Conservation (phyloP, 1,140 invertebrate genomes). For the Drosophila triauraria region DNA sequence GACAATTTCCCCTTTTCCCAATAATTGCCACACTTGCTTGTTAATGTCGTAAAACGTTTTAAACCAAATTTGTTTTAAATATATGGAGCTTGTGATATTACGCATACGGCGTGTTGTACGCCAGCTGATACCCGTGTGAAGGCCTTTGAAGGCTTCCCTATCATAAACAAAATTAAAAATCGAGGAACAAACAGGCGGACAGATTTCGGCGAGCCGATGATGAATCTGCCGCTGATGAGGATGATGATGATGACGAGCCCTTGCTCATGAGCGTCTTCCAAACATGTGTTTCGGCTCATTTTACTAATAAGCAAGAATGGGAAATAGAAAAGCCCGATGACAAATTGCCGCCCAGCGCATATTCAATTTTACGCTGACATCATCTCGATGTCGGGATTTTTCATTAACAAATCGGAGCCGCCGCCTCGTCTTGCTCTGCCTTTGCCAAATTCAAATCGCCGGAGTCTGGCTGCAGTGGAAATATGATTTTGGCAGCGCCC, state of each 20-base stretch:
- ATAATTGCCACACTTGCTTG: conserved; percentile 27
- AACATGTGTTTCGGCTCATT: conserved; percentile 79
- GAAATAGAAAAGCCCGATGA: conserved; percentile 54
- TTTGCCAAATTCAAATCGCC: conserved; percentile 38
- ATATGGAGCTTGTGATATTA: conserved; percentile 48
- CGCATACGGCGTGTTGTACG: conserved; percentile 55
- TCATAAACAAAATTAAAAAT: conserved; percentile 56
- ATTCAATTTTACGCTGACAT: conserved; percentile 66
- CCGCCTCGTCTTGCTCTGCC: conserved; percentile 2
- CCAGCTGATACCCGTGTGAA: conserved; percentile 32
- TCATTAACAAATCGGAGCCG: conserved; percentile 39
- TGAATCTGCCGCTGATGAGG: conserved; percentile 65
- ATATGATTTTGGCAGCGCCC: conserved; percentile 38
- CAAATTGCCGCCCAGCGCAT: conserved; percentile 64
- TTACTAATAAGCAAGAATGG: conserved; percentile 73
- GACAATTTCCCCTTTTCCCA: conserved; percentile 12
- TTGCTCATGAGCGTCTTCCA: conserved; percentile 12
- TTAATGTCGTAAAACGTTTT: conserved; percentile 48
- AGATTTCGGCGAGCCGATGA: conserved; percentile 48
- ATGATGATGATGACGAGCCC: conserved; percentile 33
- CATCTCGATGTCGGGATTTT: conserved; percentile 31
- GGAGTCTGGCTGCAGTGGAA: conserved; percentile 46
- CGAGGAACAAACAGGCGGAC: conserved; percentile 26
- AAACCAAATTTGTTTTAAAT: conserved; percentile 43
- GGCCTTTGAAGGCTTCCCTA: conserved; percentile 37